These are phyloP conservation scores for Actias luna DNA, from an alignment of 2,888 invertebrate genomes.

Conservation along the genomic window DNA sequence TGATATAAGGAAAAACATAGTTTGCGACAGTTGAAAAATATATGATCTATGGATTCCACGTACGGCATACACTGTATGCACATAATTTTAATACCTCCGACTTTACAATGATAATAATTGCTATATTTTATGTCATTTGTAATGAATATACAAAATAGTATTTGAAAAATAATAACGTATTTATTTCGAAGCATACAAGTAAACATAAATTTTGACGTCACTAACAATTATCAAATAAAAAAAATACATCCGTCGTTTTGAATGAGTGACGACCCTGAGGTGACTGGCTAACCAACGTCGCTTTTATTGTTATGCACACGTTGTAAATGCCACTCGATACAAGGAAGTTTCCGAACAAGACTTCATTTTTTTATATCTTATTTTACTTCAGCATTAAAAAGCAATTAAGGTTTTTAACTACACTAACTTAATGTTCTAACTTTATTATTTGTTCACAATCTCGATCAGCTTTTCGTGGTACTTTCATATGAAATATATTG, in stretches of 20 bases:
- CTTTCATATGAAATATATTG: background rate
- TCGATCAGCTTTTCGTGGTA: background rate
- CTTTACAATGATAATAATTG: too few relatives aligned
- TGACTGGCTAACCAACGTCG: conserved; percentile 23
- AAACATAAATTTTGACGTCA: background rate
- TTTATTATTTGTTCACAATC: background rate
- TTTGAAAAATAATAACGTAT: background rate
- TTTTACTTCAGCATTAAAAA: background rate
- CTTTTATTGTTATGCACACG: conserved; percentile 30
- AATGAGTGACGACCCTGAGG: conserved; percentile 9
- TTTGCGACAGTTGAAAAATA: too few relatives aligned
- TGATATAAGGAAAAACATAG: too few relatives aligned
- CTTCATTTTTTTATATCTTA: conserved; percentile 1
- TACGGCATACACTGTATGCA: too few relatives aligned
- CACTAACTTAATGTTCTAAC: background rate
- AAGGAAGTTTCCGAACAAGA: conserved; percentile 12
- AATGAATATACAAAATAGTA: background rate
- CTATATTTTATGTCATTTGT: too few relatives aligned
- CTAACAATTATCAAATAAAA: conserved; percentile 7
- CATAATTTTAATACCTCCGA: too few relatives aligned
- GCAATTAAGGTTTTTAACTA: background rate
- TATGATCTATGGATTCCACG: too few relatives aligned
- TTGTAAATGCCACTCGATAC: conserved; percentile 21
- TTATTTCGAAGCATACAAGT: background rate
- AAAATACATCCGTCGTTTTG: conserved; percentile 11